Percentiles rank a stretch among this genome's conserved stretches.
phyloP scores from a whole-genome alignment of 1,140 invertebrate genomes.

The Dendroctonus valens region DNA sequence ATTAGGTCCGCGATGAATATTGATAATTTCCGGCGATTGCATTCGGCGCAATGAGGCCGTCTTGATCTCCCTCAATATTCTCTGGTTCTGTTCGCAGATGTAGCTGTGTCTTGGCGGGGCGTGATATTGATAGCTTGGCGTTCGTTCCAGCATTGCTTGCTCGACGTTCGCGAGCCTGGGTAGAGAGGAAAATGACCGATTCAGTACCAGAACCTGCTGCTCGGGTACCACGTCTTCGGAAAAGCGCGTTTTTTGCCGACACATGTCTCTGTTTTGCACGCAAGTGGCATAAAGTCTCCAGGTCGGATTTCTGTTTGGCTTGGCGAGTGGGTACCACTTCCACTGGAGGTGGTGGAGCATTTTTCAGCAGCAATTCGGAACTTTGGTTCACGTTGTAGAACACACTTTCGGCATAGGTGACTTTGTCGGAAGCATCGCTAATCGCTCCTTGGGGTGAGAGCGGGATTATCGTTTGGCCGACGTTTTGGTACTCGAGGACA shows the following conservation, averaged over 20 bases:
- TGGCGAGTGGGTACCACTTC: constrained; percentile 29
- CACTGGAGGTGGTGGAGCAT: constrained; percentile 4
- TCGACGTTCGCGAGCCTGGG: constrained; percentile 40
- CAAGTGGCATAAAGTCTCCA: constrained; percentile 45
- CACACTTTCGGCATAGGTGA: constrained; percentile 29
- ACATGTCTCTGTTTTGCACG: constrained; percentile 34
- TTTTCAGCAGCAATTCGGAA: constrained; percentile 42
- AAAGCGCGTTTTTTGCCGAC: constrained; percentile 36
- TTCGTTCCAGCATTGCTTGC: constrained; percentile 43
- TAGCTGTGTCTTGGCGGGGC: constrained; percentile 38
- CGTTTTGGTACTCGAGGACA: constrained; percentile 44
- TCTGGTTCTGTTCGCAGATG: constrained; percentile 42
- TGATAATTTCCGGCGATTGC: constrained; percentile 48
- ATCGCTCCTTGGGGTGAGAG: constrained; percentile 33
- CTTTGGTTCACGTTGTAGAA: constrained; percentile 42
- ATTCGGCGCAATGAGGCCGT: constrained; percentile 39
- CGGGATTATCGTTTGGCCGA: constrained; percentile 36
- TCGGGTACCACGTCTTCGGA: constrained; percentile 29
- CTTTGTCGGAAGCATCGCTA: constrained; percentile 36
- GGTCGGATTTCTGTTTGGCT: constrained; percentile 35
- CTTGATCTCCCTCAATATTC: constrained; percentile 38
- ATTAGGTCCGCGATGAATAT: constrained; percentile 44
- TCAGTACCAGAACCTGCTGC: constrained; percentile 40
- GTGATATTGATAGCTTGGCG: constrained; percentile 33
- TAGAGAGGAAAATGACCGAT: constrained; percentile 41